Base-by-base conservation (phyloP, 2,888 invertebrate species). In the Synanthedon vespiformis region DNA sequence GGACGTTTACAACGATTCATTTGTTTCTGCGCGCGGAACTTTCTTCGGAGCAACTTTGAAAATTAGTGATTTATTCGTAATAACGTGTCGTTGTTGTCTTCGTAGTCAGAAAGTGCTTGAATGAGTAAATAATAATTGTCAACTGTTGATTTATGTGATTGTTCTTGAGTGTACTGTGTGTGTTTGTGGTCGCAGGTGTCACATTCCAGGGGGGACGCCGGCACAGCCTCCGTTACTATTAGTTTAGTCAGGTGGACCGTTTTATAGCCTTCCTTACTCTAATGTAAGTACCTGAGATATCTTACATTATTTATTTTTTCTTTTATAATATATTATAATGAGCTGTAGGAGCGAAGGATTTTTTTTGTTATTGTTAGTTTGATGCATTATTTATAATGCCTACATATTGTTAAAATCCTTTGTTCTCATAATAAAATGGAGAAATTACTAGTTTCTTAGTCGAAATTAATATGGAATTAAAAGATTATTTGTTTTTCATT, bases 131-230 rank as follows among this genome's bases (percentile, higher is more conserved):
- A 34, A 34, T 10, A 34, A 34, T 34, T 34, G 34, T 34, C 0
- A 34, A 34, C 34, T 34, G 10, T 34, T 44, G n/a, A 14, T 44
- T 14, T 44, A 16, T 56, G 56, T 57, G 59, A 54, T 55, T 54
- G 55, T 60, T 65, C 34, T 34, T 34, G 34, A 34, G 34, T 71
- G 72, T 71, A 72, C 73, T 68, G 80, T 82, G 77, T 78, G 68
- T 72, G 75, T 53, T 63, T 64, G 68, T 82, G 80, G 71, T 76
- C 75, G 72, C 76, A 84, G 84, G 85, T 85, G 84, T 80, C 71
- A 72, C 82, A 86, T 85, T 84, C 85, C 83, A 67, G 65, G 62
- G 67, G 70, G 76, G 76, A 80, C 80, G 78, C 75, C 74, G 76
- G 69, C 75, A 67, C 79, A 82, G 80, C 76, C 79, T 82, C 80